Evolutionary conservation across 2,113 vertebrate genomes (phyloP).

Genomic region (Sakesphorus luctuosus): DNA sequence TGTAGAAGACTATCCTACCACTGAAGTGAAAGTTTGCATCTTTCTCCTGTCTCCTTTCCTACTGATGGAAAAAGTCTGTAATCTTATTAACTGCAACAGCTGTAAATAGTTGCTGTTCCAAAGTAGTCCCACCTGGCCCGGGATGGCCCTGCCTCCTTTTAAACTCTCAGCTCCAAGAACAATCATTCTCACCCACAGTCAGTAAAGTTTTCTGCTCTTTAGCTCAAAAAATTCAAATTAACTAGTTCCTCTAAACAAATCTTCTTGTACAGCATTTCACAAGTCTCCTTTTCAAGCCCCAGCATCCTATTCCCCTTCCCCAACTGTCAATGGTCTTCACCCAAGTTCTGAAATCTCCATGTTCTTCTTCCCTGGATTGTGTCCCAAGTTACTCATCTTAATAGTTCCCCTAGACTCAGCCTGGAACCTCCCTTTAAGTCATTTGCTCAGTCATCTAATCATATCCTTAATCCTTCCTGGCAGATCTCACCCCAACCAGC

Average conservation of each 20-base stretch:
- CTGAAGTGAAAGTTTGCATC: slow-evolving; percentile 57
- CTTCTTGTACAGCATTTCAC: background rate
- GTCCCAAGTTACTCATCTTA: background rate
- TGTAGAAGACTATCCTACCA: background rate
- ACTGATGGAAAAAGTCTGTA: slow-evolving; percentile 37
- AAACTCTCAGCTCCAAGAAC: background rate
- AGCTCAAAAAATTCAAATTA: background rate
- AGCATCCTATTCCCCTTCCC: background rate
- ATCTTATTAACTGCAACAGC: slow-evolving; percentile 65
- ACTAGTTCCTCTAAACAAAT: background rate
- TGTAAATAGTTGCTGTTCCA: slow-evolving; percentile 61
- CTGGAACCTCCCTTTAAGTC: slow-evolving; percentile 64
- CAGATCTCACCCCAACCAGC: slow-evolving; percentile 19
- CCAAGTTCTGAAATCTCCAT: background rate
- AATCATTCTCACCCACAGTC: background rate
- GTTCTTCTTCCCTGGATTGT: background rate
- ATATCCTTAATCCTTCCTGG: slow-evolving; percentile 49
- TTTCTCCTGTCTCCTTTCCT: slow-evolving; percentile 31
- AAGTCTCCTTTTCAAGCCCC: background rate
- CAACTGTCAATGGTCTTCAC: background rate
- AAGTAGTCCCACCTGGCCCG: background rate
- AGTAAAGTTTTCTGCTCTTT: background rate
- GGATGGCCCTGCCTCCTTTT: background rate
- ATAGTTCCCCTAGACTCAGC: background rate
- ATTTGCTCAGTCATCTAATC: slow-evolving; percentile 64